These are phyloP conservation scores for Petromus typicus DNA, from an alignment of 2,113 vertebrate genomes.

Conservation along the genomic window DNA sequence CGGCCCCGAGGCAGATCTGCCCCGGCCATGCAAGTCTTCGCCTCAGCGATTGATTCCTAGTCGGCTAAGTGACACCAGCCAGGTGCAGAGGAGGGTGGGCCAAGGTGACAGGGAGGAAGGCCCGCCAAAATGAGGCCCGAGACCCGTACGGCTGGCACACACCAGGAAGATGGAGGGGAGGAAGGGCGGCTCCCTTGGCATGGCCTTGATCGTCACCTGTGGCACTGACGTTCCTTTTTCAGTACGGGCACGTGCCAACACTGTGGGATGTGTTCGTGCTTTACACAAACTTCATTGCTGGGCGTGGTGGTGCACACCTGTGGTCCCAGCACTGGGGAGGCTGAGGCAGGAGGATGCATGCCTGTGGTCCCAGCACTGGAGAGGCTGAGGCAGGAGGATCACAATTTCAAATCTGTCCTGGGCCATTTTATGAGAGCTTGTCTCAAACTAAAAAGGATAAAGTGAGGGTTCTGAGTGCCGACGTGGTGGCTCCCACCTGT, in stretches of 20 bases:
- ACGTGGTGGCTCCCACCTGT: not conserved
- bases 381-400: not conserved
- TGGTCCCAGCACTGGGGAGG: not conserved
- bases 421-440: not conserved
- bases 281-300: not conserved
- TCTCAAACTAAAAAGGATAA: not conserved
- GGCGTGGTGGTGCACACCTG: not conserved
- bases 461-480: not conserved
- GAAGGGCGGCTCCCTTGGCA: not conserved
- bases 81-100: too few species aligned
- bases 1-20: too few species aligned
- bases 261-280: not conserved
- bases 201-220: not conserved
- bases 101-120: too few species aligned
- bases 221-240: not conserved
- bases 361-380: not conserved
- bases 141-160: not conserved
- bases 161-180: not conserved
- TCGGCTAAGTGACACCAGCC: too few species aligned
- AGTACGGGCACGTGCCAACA: not conserved
- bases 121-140: not conserved
- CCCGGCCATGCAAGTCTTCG: too few species aligned
- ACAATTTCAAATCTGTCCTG: not conserved
- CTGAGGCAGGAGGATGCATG: not conserved
- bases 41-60: too few species aligned